phyloP scores from a whole-genome alignment of 2,113 vertebrate genomes.

The Malurus alboscapulatus region DNA sequence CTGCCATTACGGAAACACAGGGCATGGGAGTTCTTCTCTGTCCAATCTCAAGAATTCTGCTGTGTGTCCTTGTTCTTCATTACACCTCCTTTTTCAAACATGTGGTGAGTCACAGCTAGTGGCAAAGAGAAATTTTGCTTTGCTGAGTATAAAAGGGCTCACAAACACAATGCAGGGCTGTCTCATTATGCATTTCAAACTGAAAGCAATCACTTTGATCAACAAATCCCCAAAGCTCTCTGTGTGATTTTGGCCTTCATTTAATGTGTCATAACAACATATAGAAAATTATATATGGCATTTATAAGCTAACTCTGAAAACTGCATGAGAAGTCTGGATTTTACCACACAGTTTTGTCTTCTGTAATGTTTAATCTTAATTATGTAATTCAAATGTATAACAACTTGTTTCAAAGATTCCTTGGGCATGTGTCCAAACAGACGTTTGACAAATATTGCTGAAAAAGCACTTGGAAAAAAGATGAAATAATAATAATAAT shows the following conservation, averaged over 20 bases:
- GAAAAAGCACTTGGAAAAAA: neutral
- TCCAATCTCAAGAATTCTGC: neutral
- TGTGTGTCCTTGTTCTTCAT: neutral
- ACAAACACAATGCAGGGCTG: neutral
- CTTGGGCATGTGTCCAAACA: neutral
- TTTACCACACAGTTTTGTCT: neutral
- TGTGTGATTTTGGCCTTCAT: neutral
- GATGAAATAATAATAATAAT: neutral
- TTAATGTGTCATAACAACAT: neutral
- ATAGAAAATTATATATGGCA: neutral
- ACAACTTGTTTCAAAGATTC: neutral
- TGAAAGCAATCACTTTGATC: conserved; percentile 32
- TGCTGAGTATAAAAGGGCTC: neutral
- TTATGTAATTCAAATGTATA: neutral
- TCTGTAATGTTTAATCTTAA: conserved; percentile 8
- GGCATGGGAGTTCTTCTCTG: neutral
- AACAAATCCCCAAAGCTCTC: neutral
- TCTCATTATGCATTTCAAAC: conserved; percentile 14
- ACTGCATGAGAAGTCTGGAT: neutral
- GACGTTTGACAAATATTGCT: neutral
- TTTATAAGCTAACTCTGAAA: conserved; percentile 16
- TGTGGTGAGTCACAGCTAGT: neutral
- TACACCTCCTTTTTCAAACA: neutral
- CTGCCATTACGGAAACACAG: neutral
- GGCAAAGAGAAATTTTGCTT: neutral